Conservation (phyloP, 2,797 vertebrate genomes). For the Chaetodon trifasciatus region DNA sequence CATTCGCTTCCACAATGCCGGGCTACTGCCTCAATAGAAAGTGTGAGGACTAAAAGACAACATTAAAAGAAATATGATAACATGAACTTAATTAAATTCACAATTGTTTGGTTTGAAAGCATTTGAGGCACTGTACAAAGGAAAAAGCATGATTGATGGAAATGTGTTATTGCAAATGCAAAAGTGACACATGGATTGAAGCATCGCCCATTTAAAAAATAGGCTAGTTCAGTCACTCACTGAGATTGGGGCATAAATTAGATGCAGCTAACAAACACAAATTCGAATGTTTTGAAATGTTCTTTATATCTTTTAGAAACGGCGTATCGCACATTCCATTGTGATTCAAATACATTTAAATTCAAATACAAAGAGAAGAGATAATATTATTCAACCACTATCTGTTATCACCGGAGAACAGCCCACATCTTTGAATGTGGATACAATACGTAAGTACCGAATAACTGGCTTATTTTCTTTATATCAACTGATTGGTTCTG, state of each 20-base stretch:
- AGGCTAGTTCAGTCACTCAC: conserved; percentile 36
- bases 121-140: conserved; percentile 21
- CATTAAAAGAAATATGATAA: conserved; percentile 60
- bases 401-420: conserved; percentile 79
- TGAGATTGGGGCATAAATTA: conserved; percentile 49
- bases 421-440: conserved; percentile 72
- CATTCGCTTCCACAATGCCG: conserved; percentile 18
- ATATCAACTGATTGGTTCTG: conserved; percentile 62
- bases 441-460: conserved; percentile 61
- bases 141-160: conserved; percentile 28
- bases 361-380: conserved; percentile 56
- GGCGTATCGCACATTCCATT: conserved; percentile 53
- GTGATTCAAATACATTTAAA: conserved; percentile 73
- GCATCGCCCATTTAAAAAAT: conserved; percentile 28
- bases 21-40: conserved; percentile 23
- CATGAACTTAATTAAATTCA: conserved; percentile 66
- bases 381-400: conserved; percentile 66
- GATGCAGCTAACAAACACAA: conserved; percentile 47
- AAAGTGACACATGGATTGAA: conserved; percentile 55
- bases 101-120: conserved; percentile 49
- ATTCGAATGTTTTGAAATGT: conserved; percentile 56
- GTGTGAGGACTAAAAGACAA: conserved; percentile 34
- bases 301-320: conserved; percentile 53
- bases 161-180: conserved; percentile 44
- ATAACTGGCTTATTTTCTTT: conserved; percentile 66